Evolutionary conservation across 2,888 invertebrate genomes (phyloP), one percentile per base, ranked within the genome.

Genomic region (Thalpophila matura): DNA sequence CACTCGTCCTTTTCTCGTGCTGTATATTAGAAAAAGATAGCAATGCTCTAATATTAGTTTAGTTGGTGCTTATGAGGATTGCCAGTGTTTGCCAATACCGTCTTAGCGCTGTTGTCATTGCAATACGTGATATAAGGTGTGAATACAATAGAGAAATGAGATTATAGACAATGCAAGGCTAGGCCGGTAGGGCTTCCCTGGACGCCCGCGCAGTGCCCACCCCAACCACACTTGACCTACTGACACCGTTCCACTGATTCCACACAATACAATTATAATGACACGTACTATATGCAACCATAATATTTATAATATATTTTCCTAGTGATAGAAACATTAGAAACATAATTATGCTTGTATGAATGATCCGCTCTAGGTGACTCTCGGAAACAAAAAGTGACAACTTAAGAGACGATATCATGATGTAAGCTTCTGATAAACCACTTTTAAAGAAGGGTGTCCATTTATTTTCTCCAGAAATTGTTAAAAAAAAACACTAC

Each of bases 161-260:
- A 92, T 92, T 92, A 92, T 4, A 66, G 40, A 85, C 55, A 83
- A 77, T 74, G 85, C 87, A 88, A 90, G 90, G 91, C 83, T 86
- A 73, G 66, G 7, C 74, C 27, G 43, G 65, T 89, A 91, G 66
- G 92, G 92, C 90, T 92, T 92, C 92, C 82, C 72, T 67, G 76
- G 69, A 67, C 60, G 55, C 57, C 27, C 49, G 40, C 67, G 64
- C 60, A 65, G 66, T 73, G 74, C 67, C 63, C 63, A 61, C 73
- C 75, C 77, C 57, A 61, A 58, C 46, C 75, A 85, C 84, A 84
- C 89, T 90, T 92, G 91, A 88, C 92, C 87, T 72, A 91, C 85
- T 91, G 76, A 75, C 83, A 82, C 72, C 64, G 67, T 83, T 84
- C 63, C 42, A 61, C 38, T 75, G 63, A 75, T 70, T 70, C 62